phyloP scores from a whole-genome alignment of 64 coral and sea anemone species.

The Porites lutea region DNA sequence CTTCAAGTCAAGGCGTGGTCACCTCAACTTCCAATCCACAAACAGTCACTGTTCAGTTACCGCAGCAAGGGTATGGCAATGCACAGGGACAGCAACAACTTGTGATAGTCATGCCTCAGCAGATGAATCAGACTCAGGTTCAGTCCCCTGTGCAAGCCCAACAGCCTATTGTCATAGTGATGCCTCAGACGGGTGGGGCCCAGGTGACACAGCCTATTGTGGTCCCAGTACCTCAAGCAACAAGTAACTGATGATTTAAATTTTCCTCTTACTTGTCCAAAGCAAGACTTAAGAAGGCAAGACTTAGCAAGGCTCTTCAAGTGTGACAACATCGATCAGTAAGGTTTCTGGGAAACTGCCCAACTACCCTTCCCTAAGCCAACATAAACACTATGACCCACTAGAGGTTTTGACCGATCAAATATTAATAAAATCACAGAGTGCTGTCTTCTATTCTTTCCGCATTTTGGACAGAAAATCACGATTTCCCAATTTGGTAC shows the following conservation, averaged over 20 bases:
- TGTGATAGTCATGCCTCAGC: slow-evolving; percentile 92
- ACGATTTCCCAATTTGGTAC: too few relatives aligned
- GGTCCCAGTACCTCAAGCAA: slow-evolving; percentile 80
- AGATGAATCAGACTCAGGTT: slow-evolving; percentile 43
- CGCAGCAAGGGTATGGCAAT: slow-evolving; percentile 48
- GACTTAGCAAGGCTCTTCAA: too few relatives aligned
- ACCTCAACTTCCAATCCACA: slow-evolving; percentile 35
- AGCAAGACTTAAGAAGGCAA: too few relatives aligned
- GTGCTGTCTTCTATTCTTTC: too few relatives aligned
- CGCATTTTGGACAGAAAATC: too few relatives aligned
- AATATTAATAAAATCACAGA: too few relatives aligned
- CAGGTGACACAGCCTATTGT: slow-evolving; percentile 82
- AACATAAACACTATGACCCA: too few relatives aligned
- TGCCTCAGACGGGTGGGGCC: slow-evolving; percentile 86
- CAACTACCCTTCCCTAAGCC: too few relatives aligned
- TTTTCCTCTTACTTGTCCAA: too few relatives aligned
- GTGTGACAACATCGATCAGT: too few relatives aligned
- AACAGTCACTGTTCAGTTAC: slow-evolving; percentile 73
- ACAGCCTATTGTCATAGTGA: slow-evolving; percentile 92
- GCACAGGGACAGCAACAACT: slow-evolving; percentile 68
- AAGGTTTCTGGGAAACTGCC: too few relatives aligned
- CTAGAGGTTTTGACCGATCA: too few relatives aligned
- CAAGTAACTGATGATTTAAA: slow-evolving; percentile 28
- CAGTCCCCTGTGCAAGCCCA: slow-evolving; percentile 52
- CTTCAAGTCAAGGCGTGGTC: slow-evolving; percentile 7